Percentiles rank a stretch among this genome's conserved stretches.
These are phyloP conservation scores for Melipona quadrifasciata DNA, from an alignment of 1,140 invertebrate species.

Conservation along the genomic window DNA sequence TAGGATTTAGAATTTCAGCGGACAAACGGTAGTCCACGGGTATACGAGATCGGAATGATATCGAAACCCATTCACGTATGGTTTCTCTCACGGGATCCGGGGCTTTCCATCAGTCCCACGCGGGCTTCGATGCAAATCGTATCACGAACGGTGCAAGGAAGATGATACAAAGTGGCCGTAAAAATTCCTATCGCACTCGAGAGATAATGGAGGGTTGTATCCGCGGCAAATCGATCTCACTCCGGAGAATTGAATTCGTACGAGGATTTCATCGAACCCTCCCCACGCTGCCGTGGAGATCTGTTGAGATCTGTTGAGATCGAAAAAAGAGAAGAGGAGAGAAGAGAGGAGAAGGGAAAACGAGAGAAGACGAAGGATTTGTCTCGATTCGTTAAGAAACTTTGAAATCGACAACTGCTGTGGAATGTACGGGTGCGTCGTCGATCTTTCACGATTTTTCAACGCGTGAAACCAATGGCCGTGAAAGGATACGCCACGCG, in stretches of 20 bases:
- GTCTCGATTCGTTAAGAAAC: neutral
- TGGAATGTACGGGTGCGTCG: slow-evolving; percentile 5
- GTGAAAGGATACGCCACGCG: slow-evolving; percentile 18
- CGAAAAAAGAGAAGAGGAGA: neutral
- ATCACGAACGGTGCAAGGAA: slow-evolving; percentile 45
- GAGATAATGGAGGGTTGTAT: slow-evolving; percentile 51
- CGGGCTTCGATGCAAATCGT: slow-evolving; percentile 52
- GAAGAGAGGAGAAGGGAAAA: too few relatives aligned
- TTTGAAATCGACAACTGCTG: neutral
- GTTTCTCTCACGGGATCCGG: slow-evolving; percentile 45
- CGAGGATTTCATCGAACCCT: slow-evolving; percentile 38
- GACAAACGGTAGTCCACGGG: neutral
- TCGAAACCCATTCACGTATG: slow-evolving; percentile 60
- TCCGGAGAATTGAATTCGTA: slow-evolving; percentile 66
- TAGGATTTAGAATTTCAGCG: slow-evolving; percentile 1
- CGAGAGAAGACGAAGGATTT: neutral
- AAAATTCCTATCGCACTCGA: slow-evolving; percentile 70
- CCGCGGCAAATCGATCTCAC: slow-evolving; percentile 55
- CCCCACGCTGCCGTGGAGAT: slow-evolving; percentile 19
- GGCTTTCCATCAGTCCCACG: slow-evolving; percentile 36
- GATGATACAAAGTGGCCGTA: slow-evolving; percentile 70
- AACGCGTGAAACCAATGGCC: slow-evolving; percentile 22
- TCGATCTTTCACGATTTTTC: slow-evolving; percentile 30
- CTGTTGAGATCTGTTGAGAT: too few relatives aligned
- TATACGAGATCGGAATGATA: slow-evolving; percentile 34